These are phyloP conservation scores for Leistus spinibarbis DNA, from an alignment of 2,888 invertebrate genomes.

Conservation along the genomic window DNA sequence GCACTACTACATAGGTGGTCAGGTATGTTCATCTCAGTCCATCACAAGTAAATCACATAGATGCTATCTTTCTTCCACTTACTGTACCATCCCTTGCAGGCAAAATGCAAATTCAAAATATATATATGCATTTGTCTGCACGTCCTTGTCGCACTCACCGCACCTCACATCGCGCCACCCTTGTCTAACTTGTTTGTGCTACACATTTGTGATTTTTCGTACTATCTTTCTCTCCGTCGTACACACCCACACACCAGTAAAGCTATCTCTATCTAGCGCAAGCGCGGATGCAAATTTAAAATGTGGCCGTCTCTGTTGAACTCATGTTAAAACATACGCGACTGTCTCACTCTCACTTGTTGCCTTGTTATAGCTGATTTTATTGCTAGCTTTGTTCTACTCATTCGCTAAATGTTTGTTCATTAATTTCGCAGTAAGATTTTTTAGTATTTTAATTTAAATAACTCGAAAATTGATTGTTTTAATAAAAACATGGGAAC, in stretches of 20 bases:
- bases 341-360: neutral
- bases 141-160: neutral
- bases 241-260: conserved; percentile 22
- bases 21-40: conserved; percentile 12
- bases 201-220: conserved; percentile 34
- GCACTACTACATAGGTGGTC: conserved; percentile 37
- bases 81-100: conserved; percentile 18
- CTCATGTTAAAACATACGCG: neutral
- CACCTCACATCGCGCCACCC: neutral
- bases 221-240: conserved; percentile 25
- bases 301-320: neutral
- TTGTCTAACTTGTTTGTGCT: conserved; percentile 23
- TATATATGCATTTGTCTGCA: neutral
- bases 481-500: too few species aligned
- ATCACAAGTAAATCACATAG: conserved; percentile 10
- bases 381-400: conserved; percentile 27
- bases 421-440: too few species aligned
- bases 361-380: conserved; percentile 23
- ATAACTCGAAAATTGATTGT: too few species aligned
- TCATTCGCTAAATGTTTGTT: conserved; percentile 2
- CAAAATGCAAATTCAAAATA: conserved; percentile 25
- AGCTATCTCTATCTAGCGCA: too few species aligned
- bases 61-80: conserved; percentile 5
- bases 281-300: conserved; percentile 20
- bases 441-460: too few species aligned